Conservation (phyloP, 1,140 invertebrate species). For the Drosophila tristis region DNA sequence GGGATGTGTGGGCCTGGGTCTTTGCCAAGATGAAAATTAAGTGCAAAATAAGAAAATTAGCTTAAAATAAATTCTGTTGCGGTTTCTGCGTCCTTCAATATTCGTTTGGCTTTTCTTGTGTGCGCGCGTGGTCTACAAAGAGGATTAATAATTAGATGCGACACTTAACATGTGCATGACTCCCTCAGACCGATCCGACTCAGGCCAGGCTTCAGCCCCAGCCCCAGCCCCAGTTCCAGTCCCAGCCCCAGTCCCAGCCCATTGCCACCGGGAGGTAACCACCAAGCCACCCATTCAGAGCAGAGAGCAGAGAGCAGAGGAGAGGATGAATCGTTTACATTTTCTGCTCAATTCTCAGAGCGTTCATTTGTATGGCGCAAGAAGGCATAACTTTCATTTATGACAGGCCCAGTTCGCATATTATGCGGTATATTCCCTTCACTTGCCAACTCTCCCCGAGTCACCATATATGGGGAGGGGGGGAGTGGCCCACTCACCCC, state of each 20-base stretch:
- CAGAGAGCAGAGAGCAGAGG: not conserved
- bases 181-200: not conserved
- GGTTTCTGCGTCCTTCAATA: constrained; percentile 68
- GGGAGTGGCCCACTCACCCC: too few relatives aligned
- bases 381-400: constrained; percentile 77
- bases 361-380: constrained; percentile 67
- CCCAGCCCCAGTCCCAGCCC: too few relatives aligned
- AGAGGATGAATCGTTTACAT: constrained; percentile 40
- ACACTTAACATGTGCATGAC: constrained; percentile 31
- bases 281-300: constrained; percentile 6
- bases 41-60: constrained; percentile 81
- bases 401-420: constrained; percentile 73
- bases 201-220: not conserved
- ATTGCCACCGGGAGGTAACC: constrained; percentile 12
- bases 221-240: too few relatives aligned
- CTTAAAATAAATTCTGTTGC: constrained; percentile 71
- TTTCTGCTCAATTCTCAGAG: constrained; percentile 54
- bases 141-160: constrained; percentile 67
- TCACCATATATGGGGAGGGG: too few relatives aligned
- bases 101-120: constrained; percentile 57
- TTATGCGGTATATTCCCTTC: constrained; percentile 65
- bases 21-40: constrained; percentile 67
- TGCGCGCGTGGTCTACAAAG: constrained; percentile 10
- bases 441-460: constrained; percentile 16
- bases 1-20: constrained; percentile 33